phyloP scores from a whole-genome alignment of 2,113 vertebrate species.

The Patagioenas fasciata region DNA sequence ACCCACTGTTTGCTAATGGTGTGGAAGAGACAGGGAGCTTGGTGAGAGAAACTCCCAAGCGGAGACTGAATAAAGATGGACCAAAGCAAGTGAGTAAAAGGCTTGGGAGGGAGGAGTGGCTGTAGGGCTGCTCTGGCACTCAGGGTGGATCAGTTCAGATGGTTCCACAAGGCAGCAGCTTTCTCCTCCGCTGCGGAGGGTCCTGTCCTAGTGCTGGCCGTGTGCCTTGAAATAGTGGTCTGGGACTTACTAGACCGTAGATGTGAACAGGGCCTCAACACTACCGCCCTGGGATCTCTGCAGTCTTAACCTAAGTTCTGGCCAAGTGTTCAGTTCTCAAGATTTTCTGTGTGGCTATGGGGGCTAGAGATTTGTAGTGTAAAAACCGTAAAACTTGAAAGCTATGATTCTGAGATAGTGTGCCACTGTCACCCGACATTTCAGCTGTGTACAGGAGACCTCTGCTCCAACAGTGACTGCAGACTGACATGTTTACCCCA shows the following conservation, averaged over 20 bases:
- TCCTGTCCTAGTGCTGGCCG: fast-evolving
- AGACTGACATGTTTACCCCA: fast-evolving
- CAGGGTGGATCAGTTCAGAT: background rate
- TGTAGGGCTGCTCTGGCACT: background rate
- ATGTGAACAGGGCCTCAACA: background rate
- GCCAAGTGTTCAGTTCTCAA: background rate
- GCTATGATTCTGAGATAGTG: background rate
- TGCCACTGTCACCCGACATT: background rate
- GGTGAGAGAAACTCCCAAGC: background rate
- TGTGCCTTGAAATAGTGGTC: fast-evolving
- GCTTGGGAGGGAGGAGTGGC: background rate
- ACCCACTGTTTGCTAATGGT: background rate
- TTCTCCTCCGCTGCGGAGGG: fast-evolving
- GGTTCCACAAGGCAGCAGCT: background rate
- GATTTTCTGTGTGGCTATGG: background rate
- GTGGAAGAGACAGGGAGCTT: background rate
- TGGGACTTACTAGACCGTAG: background rate
- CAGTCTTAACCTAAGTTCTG: fast-evolving
- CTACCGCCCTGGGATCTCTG: background rate
- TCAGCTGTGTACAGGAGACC: too few relatives aligned
- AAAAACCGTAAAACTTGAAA: background rate
- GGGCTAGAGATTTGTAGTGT: background rate
- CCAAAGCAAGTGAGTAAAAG: background rate
- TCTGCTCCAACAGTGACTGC: background rate
- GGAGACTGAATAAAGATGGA: background rate